Base-by-base conservation (phyloP, 2,797 vertebrate species). In the Hoplostethus mediterraneus region DNA sequence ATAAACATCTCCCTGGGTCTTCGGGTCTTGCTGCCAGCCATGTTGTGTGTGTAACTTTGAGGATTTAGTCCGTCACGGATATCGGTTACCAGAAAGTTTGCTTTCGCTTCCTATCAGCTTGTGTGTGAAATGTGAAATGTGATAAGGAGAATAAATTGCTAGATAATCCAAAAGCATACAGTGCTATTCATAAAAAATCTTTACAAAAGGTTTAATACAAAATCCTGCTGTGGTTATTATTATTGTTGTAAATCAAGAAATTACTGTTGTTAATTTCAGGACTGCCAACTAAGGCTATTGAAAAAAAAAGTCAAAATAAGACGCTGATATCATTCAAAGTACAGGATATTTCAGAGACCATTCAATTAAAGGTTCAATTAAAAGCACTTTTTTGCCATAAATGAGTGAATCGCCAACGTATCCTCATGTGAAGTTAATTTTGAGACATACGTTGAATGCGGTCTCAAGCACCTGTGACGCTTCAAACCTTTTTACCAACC, bases 1-100 rank as follows among this genome's bases (percentile, higher is more conserved):
- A 63, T 8, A 63, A 81, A 84, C n/a, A 54, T 73, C 77, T 86
- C 13, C 70, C 59, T 75, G 40, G 38, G 65, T 58, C 38, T 21
- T 68, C 73, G 73, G 38, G 47, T 31, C 31, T 38, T 61, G 59
- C 60, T 28, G 44, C 61, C n/a, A 17, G 45, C 63, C 40, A 11
- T 47, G 48, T 48, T 9, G 52, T 65, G 53, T 28, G 13, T 54
- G 58, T 54, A 49, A 62, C 49, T 49, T 66, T 13, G 5, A 58
- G 54, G 52, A 63, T 42, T 55, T 49, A 52, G 48, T 30, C 40
- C 47, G 25, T 51, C 13, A 31, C 63, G 38, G 56, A 59, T 63
- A 73, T 71, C 48, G 11, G 16, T 67, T 62, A 47, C 52, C 58
- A 17, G 44, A 55, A 49, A 54, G 6, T 11, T 45, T 47, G 60